Conservation (phyloP, 2,888 invertebrate genomes). For the Mimumesa dahlbomi region DNA sequence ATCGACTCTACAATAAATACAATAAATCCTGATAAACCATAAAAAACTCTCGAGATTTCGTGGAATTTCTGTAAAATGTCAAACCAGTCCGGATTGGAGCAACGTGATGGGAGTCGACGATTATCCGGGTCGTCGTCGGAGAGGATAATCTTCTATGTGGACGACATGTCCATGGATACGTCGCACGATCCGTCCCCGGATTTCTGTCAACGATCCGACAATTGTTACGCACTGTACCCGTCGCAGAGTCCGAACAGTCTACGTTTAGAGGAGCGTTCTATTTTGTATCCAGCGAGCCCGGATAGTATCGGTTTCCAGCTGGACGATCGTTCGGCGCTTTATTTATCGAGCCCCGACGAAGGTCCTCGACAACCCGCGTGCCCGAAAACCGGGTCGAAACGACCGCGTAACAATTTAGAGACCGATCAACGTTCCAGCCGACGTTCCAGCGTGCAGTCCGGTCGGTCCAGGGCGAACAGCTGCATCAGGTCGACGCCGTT, state of each 20-base stretch:
- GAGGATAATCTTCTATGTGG: constrained; percentile 71
- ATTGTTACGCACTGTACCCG: constrained; percentile 34
- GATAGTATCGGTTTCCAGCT: constrained; percentile 31
- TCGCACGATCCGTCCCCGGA: constrained; percentile 45
- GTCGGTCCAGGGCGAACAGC: constrained; percentile 72
- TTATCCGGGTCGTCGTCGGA: constrained; percentile 67
- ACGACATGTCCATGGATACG: constrained; percentile 60
- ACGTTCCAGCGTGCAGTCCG: constrained; percentile 69
- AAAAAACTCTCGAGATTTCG: too few relatives aligned
- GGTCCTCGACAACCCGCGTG: constrained; percentile 47
- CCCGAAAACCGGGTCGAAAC: constrained; percentile 62
- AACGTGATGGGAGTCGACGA: too few relatives aligned
- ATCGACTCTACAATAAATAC: too few relatives aligned
- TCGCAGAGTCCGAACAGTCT: constrained; percentile 26
- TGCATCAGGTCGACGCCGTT: constrained; percentile 73
- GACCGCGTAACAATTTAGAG: constrained; percentile 64
- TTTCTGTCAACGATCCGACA: constrained; percentile 30
- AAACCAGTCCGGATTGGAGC: too few relatives aligned
- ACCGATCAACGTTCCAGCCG: constrained; percentile 66
- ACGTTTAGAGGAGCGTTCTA: constrained; percentile 40
- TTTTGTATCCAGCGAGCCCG: constrained; percentile 20
- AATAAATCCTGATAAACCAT: too few relatives aligned
- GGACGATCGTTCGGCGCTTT: constrained; percentile 52
- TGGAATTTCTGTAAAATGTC: too few relatives aligned
- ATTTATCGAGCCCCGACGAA: constrained; percentile 44